A percentile compares a stretch with the other conserved stretches of the same genome.
phyloP scores from a whole-genome alignment of 2,797 vertebrate species.

The Sternarchorhynchus goeldii region DNA sequence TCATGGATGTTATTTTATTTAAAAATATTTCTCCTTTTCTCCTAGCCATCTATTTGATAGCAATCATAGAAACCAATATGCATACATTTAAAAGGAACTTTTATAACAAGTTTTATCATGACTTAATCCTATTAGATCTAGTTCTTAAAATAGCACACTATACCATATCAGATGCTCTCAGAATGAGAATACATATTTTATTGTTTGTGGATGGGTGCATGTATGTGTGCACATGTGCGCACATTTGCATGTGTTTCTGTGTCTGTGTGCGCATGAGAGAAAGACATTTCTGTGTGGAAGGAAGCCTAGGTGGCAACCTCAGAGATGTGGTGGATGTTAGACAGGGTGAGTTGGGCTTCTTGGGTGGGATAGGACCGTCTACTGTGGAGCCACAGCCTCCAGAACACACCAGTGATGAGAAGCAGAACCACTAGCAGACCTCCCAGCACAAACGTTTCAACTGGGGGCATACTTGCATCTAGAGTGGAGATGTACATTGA shows the following conservation, averaged over 20 bases:
- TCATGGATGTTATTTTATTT: conserved; percentile 21
- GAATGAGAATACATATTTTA: conserved; percentile 35
- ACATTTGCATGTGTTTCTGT: neutral
- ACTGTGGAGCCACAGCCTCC: conserved; percentile 77
- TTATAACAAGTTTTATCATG: neutral
- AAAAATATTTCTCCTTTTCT: neutral
- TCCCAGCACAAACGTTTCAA: conserved; percentile 76
- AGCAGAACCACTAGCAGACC: conserved; percentile 73
- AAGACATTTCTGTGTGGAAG: conserved; percentile 14
- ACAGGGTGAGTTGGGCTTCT: conserved; percentile 79
- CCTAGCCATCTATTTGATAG: neutral
- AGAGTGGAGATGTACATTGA: conserved; percentile 38
- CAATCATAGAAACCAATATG: neutral
- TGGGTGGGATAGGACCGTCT: conserved; percentile 73
- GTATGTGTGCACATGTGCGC: neutral
- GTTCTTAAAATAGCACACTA: conserved; percentile 25
- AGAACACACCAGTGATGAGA: conserved; percentile 73
- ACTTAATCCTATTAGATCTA: neutral
- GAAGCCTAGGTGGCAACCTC: conserved; percentile 76
- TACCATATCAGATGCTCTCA: conserved; percentile 15
- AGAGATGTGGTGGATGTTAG: conserved; percentile 78
- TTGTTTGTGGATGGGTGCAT: conserved; percentile 14
- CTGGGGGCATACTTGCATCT: conserved; percentile 65
- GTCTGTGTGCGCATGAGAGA: conserved; percentile 12
- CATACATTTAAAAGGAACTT: conserved; percentile 15